phyloP scores from a whole-genome alignment of 2,888 invertebrate species.

The Xestia xanthographa region DNA sequence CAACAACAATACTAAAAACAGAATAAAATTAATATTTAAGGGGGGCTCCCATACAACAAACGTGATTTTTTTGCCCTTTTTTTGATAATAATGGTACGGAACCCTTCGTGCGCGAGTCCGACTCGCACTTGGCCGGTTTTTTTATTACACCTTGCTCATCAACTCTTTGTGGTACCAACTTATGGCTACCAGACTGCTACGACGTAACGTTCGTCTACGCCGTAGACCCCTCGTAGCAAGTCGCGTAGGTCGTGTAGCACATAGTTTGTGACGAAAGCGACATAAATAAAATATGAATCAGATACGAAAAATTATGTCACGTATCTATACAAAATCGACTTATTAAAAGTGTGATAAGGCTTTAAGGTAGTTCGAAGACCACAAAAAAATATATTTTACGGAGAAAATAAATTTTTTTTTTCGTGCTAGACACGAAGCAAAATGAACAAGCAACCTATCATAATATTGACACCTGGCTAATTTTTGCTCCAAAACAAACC shows the following conservation, averaged over 20 bases:
- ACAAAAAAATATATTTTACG: background rate
- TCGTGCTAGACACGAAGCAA: background rate
- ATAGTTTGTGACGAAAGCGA: background rate
- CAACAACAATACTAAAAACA: too few species aligned
- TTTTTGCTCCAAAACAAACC: background rate
- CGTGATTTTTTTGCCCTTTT: too few species aligned
- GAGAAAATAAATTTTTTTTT: background rate
- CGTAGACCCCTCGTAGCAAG: conserved; percentile 31
- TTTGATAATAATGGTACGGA: too few species aligned
- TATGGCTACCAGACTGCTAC: conserved; percentile 8
- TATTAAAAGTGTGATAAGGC: background rate
- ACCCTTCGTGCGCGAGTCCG: too few species aligned
- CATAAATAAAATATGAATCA: background rate
- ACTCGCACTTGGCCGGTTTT: too few species aligned
- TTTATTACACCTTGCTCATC: background rate
- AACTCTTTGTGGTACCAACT: background rate
- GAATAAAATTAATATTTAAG: too few species aligned
- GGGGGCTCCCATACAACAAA: too few species aligned
- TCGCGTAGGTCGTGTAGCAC: background rate
- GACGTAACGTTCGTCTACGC: background rate
- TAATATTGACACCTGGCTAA: background rate
- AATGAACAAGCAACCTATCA: background rate
- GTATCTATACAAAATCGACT: background rate
- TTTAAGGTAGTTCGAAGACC: background rate
- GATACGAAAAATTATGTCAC: background rate